These are phyloP conservation scores for Colossoma macropomum DNA, from an alignment of 2,113 vertebrate species.

Conservation along the genomic window DNA sequence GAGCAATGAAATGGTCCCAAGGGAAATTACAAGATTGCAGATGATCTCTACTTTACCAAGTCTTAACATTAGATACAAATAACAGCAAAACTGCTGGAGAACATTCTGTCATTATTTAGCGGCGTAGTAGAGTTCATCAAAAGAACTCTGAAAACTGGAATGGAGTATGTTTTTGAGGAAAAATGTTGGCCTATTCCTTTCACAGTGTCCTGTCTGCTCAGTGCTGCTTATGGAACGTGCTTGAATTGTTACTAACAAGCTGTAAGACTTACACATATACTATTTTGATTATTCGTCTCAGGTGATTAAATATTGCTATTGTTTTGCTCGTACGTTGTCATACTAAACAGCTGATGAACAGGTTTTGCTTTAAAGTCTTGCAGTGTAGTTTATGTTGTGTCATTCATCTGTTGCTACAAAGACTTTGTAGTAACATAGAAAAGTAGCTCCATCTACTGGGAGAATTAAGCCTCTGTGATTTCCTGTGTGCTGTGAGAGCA, in stretches of 20 bases:
- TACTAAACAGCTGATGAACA: neutral
- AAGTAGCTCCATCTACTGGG: conserved; percentile 30
- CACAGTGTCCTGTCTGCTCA: neutral
- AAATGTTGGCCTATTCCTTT: neutral
- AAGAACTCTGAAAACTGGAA: too few relatives aligned
- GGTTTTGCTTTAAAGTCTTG: neutral
- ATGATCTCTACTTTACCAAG: too few relatives aligned
- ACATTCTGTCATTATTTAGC: too few relatives aligned
- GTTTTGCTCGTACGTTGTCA: neutral
- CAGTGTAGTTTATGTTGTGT: neutral
- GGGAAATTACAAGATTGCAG: too few relatives aligned
- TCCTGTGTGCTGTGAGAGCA: neutral
- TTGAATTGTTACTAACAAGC: neutral
- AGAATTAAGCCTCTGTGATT: neutral
- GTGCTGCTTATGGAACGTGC: neutral
- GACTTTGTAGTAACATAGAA: neutral
- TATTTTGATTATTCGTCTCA: neutral
- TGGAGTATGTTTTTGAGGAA: neutral
- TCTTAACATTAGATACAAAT: too few relatives aligned
- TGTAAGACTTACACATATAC: neutral
- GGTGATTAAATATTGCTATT: neutral
- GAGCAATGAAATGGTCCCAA: too few relatives aligned
- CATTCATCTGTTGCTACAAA: neutral
- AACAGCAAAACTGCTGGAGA: too few relatives aligned
- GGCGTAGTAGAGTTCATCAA: too few relatives aligned